Base-by-base conservation (phyloP, 2,113 vertebrate genomes). In the Taurulus bubalis region DNA sequence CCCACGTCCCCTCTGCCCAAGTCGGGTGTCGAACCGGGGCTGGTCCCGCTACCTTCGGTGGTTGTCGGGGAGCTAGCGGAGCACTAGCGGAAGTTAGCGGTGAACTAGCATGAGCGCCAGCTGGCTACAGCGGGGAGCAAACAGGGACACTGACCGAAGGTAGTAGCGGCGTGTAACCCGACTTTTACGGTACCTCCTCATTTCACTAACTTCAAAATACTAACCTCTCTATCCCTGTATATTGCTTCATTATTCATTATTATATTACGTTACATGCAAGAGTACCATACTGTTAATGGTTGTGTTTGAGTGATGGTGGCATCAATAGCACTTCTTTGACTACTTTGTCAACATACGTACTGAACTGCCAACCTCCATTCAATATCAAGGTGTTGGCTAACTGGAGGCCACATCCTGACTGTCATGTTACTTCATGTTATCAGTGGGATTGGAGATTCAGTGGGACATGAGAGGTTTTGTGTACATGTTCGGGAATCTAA, bases 401-500 rank as follows among this genome's bases (percentile, higher is more conserved):
- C 77, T 84, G 32, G 45, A 85, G 55, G 82, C 76, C 51, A 85
- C 87, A 81, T 85, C 81, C 86, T 82, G 85, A 38, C 63, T 40
- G 76, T 86, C 70, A 28, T 87, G 93, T 88, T 80, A 28, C 75
- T 85, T 92, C 86, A 88, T 79, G 87, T 90, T 74, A 72, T 71
- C 72, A 36, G 76, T 32, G 32, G 40, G 47, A 42, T 2, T 71
- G 55, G 47, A 79, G 47, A 26, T 76, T 64, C 58, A 79, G 60
- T 5, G 49, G 66, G 45, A 86, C 71, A 65, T 42, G 9, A 40
- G 34, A 16, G 70, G 60, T 47, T 74, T 62, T 71, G 55, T 80
- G 75, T 45, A 45, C 72, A 75, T 80, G 69, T 58, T 89, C 63
- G 62, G 53, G n/a, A 80, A 53, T 80, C 67, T 76, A 82, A 76